phyloP scores from a whole-genome alignment of 2,113 vertebrate genomes.

The Gymnobelideus leadbeateri region DNA sequence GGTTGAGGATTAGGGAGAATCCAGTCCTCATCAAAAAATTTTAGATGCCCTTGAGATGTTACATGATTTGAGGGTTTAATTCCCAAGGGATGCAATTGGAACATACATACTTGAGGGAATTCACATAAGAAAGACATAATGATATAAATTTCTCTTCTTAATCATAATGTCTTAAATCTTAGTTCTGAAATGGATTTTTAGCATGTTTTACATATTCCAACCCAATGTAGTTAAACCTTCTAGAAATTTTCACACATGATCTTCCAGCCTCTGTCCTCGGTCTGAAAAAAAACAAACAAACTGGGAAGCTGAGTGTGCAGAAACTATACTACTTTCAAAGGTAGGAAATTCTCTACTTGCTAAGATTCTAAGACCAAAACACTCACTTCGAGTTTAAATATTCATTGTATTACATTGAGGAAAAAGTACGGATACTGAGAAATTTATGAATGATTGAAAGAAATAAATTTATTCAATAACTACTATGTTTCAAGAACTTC shows the following conservation, averaged over 20 bases:
- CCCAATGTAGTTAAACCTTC: background rate
- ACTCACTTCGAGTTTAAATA: background rate
- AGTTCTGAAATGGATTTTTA: background rate
- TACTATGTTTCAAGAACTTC: background rate
- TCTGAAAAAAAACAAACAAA: background rate
- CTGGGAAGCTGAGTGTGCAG: background rate
- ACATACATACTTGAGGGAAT: background rate
- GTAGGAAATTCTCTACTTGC: background rate
- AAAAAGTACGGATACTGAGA: background rate
- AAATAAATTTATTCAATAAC: background rate
- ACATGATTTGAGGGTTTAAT: background rate
- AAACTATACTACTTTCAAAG: background rate
- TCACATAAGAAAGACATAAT: background rate
- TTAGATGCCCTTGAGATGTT: background rate
- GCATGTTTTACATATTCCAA: background rate
- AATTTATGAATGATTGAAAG: background rate
- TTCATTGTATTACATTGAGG: background rate
- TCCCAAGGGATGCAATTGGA: background rate
- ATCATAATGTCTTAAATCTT: background rate
- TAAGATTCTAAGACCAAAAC: background rate
- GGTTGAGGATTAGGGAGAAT: background rate
- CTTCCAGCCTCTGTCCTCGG: background rate
- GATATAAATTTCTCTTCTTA: background rate
- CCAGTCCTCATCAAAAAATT: background rate
- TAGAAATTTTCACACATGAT: background rate